Base-by-base conservation (phyloP, 2,797 vertebrate genomes). In the Perodicticus potto region DNA sequence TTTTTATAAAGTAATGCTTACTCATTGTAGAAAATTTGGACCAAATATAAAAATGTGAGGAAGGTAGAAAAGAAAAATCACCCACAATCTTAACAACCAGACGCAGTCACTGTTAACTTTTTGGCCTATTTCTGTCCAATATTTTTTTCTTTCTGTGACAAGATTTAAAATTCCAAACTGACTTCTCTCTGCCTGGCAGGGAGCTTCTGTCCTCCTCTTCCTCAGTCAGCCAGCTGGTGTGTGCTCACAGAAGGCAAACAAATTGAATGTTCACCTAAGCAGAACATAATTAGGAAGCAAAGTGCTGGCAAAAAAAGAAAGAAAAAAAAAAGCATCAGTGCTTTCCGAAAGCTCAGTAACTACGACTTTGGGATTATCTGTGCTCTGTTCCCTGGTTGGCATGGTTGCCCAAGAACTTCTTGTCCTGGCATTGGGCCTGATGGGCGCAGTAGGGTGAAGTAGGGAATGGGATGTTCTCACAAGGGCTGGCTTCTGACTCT, bases 91-190 rank as follows among this genome's bases (percentile, higher is more conserved):
- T 96, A 91, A 97, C 96, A 97, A 97, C 95, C 80, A 96, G 86
- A 95, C 49, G 43, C 95, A 97, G 89, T 94, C 69, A 94, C 93
- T 97, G 84, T 96, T 97, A 97, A 96, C 96, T 97, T 97, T 97
- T 98, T 97, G 96, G 95, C 95, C 93, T 98, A 92, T 96, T 97
- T 98, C 96, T 97, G 94, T 97, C 97, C 89, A 76, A 34, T 67
- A 43, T 94, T 85, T 96, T 95, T 93, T 95, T 90, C 86, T 95
- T 97, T 97, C 45, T 96, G 92, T 32, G 53, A 90, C 70, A 96
- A 96, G 89, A 94, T 94, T 97, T 97, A 97, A 95, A 97, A 97
- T 97, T 96, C 96, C 77, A 94, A 88, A 78, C 61, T 96, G 0
- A 1, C 81, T 96, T 94, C 63, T 63, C 74, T 96, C 90, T 94